phyloP scores from a whole-genome alignment of 2,888 invertebrate species.

The Phaedon cochleariae region DNA sequence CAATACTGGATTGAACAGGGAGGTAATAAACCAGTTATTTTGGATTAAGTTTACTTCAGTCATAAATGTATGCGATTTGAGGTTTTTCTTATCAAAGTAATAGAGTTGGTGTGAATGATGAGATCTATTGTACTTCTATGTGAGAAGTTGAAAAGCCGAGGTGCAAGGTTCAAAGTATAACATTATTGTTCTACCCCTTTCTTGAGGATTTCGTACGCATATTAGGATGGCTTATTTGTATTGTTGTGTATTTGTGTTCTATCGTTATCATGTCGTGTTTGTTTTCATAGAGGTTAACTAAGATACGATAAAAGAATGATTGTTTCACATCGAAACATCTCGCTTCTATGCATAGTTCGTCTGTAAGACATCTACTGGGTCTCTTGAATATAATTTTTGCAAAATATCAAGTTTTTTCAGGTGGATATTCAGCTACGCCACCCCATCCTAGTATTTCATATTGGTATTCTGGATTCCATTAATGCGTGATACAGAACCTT shows the following conservation, averaged over 20 bases:
- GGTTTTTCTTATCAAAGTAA: neutral
- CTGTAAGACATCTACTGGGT: neutral
- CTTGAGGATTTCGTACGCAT: neutral
- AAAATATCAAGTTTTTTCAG: neutral
- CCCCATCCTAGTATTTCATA: neutral
- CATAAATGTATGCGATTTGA: neutral
- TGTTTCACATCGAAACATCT: neutral
- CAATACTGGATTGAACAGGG: no score
- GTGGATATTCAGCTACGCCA: neutral
- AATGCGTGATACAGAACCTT: no score
- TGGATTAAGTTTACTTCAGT: neutral
- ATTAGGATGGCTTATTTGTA: neutral
- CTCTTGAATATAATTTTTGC: neutral
- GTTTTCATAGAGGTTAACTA: neutral
- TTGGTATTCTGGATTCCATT: no score
- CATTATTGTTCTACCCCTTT: neutral
- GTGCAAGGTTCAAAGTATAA: neutral
- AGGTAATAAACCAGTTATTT: neutral
- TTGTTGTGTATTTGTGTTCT: conserved; percentile 1
- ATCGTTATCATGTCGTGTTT: neutral
- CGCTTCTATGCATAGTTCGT: neutral
- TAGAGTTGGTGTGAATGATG: conserved; percentile 1
- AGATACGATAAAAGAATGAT: neutral
- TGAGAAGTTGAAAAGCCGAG: neutral
- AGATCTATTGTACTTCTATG: neutral